phyloP scores from a whole-genome alignment of 2,888 invertebrate genomes.

The Troglohyphantes excavatus region DNA sequence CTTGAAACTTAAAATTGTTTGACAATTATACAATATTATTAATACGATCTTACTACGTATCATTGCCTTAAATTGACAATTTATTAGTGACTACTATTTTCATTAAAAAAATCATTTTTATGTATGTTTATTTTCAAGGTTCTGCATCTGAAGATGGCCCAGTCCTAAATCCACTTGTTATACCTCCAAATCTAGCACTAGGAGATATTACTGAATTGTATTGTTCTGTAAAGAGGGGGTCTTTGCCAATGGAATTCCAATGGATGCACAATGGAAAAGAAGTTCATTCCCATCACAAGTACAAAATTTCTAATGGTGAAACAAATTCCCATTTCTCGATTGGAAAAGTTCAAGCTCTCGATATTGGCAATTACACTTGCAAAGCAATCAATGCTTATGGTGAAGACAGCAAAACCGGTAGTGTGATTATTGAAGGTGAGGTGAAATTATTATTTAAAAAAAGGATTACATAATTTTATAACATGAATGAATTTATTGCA shows the following conservation, averaged over 20 bases:
- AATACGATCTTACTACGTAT: too few relatives aligned
- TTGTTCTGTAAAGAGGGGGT: constrained; percentile 53
- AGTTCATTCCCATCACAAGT: not conserved
- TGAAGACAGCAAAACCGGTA: constrained; percentile 21
- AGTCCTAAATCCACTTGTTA: constrained; percentile 43
- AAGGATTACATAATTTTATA: too few relatives aligned
- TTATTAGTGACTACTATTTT: too few relatives aligned
- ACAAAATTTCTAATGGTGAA: constrained; percentile 27
- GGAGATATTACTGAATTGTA: constrained; percentile 58
- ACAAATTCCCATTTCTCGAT: constrained; percentile 39
- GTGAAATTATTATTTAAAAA: not conserved
- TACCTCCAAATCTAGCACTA: constrained; percentile 54
- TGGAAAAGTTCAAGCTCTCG: constrained; percentile 23
- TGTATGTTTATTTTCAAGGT: not conserved
- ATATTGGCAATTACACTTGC: constrained; percentile 75
- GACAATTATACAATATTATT: too few relatives aligned
- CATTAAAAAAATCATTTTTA: too few relatives aligned
- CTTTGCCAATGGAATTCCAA: constrained; percentile 40
- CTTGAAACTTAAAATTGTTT: too few relatives aligned
- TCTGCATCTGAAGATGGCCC: not conserved
- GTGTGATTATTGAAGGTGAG: constrained; percentile 67
- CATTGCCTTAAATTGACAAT: too few relatives aligned
- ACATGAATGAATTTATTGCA: too few relatives aligned
- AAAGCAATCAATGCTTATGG: constrained; percentile 51
- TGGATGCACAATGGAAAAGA: constrained; percentile 33